These are phyloP conservation scores for Melinaea marsaeus DNA, from an alignment of 2,888 invertebrate genomes.

Conservation along the genomic window DNA sequence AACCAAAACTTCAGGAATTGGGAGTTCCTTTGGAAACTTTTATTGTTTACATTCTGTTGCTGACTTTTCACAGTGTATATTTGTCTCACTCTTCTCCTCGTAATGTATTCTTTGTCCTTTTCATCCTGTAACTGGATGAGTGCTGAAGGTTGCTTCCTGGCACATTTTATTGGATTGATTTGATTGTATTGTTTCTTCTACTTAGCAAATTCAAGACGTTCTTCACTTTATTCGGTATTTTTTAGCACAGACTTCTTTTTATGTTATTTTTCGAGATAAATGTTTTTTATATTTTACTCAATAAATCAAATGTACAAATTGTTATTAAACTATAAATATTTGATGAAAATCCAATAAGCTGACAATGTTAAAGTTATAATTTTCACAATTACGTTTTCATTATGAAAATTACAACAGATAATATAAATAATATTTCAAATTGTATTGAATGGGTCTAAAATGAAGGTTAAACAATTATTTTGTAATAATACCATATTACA, in stretches of 20 bases:
- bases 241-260: conserved; percentile 26
- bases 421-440: too few species aligned
- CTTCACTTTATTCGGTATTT: conserved; percentile 34
- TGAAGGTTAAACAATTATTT: too few species aligned
- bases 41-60: conserved; percentile 63
- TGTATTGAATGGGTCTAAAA: too few species aligned
- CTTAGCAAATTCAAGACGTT: conserved; percentile 48
- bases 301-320: too few species aligned
- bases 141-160: conserved; percentile 48
- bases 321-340: too few species aligned
- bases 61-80: conserved; percentile 49
- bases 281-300: too few species aligned
- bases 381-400: too few species aligned
- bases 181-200: conserved; percentile 57
- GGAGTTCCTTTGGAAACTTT: conserved; percentile 62
- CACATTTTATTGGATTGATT: conserved; percentile 66
- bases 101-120: conserved; percentile 38
- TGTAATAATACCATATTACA: too few species aligned
- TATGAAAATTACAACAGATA: too few species aligned
- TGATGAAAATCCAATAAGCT: too few species aligned
- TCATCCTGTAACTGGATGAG: conserved; percentile 44
- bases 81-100: conserved; percentile 38
- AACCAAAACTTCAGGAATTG: conserved; percentile 35
- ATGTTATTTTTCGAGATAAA: conserved; percentile 15
- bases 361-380: too few species aligned